Evolutionary conservation across 1,140 invertebrate species (phyloP), one percentile per base, ranked within the genome.

Genomic region (Trichonephila clavipes): DNA sequence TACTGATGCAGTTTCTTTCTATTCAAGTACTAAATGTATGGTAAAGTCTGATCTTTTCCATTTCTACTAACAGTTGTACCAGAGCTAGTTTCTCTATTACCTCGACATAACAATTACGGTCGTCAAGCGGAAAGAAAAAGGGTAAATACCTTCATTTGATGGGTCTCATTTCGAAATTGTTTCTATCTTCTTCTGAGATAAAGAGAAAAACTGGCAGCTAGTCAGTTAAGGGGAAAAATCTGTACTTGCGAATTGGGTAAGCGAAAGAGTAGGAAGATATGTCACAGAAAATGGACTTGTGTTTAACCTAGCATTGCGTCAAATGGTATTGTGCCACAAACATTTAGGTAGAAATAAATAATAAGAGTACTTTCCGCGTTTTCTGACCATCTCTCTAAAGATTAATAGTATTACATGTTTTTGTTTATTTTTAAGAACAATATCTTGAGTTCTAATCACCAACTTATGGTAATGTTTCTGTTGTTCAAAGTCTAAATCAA

Each of bases 131-230:
- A 40, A 61, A 64, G 61, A 62, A 87, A 61, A 34, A 59, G 44
- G 28, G 19, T 87, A 87, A 87, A 87, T 87, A 59, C 85, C 85
- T 87, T 64, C 85, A 62, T 64, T 87, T 87, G 85, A 87, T 64
- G 85, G 85, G 28, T 64, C 85, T 87, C 72, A 87, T 87, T 87
- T 87, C 85, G 85, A 87, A 87, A 87, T 87, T 40, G 85, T 87
- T 87, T 87, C 85, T 87, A 87, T 87, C 85, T 64, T 34, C 28
- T 64, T 51, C n/a, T 34, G 24, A 62, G 28, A 87, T 87, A 64
- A 61, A 87, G 61, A 61, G 61, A 87, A 87, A 87, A 87, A 87
- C 28, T 40, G 34, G 85, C 28, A 62, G 85, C 58, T 77, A 77
- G 28, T 64, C 28, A 21, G 82, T 85, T 14, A 18, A 87, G 28